A percentile compares a stretch with the other conserved stretches of the same genome.
Evolutionary conservation across 1,140 invertebrate genomes (phyloP).

Genomic region (Parasteatoda tepidariorum): DNA sequence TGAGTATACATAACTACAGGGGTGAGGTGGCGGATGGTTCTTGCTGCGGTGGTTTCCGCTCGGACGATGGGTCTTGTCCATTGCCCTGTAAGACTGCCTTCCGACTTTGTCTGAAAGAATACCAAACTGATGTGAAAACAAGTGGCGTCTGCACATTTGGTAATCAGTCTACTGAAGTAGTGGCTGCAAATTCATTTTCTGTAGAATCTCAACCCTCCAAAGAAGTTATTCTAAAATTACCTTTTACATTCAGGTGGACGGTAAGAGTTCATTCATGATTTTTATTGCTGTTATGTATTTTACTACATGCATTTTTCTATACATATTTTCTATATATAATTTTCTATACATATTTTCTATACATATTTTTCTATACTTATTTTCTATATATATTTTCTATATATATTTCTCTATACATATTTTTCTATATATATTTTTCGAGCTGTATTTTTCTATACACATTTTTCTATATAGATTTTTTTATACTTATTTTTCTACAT

Average conservation of each 20-base stretch:
- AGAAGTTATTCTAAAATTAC: slow-evolving; percentile 76
- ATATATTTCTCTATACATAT: no score
- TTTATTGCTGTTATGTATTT: not conserved
- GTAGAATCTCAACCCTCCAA: slow-evolving; percentile 78
- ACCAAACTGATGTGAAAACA: slow-evolving; percentile 84
- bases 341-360: no score
- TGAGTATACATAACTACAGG: slow-evolving; percentile 87
- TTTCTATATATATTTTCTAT: no score
- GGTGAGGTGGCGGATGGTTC: slow-evolving; percentile 82
- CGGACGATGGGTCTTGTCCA: slow-evolving; percentile 67
- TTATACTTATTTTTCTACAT: no score
- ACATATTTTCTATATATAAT: no score
- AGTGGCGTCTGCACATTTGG: slow-evolving; percentile 89
- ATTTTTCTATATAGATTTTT: no score
- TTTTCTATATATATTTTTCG: no score
- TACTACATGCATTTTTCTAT: no score
- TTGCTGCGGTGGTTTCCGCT: slow-evolving; percentile 79
- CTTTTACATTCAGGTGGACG: slow-evolving; percentile 91
- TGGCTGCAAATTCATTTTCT: slow-evolving; percentile 89
- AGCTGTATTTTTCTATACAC: no score
- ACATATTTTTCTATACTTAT: no score
- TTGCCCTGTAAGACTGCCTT: slow-evolving; percentile 84
- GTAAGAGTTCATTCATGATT: slow-evolving; percentile 74
- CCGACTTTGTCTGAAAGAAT: slow-evolving; percentile 89
- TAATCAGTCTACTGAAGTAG: slow-evolving; percentile 83